phyloP scores from a whole-genome alignment of 2,113 vertebrate genomes.

The Hippocampus mohnikei region DNA sequence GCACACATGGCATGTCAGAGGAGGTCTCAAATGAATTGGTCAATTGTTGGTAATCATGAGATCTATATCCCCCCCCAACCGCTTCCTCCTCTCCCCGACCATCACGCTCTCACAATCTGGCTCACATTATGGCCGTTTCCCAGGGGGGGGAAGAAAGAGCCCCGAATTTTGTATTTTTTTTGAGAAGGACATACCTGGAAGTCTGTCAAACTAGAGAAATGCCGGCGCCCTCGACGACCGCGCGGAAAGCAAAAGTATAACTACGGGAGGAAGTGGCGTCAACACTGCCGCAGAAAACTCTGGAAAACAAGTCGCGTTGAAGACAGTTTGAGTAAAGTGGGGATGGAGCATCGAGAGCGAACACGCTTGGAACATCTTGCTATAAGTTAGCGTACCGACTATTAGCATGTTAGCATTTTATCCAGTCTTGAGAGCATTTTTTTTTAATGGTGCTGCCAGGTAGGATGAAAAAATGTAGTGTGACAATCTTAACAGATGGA shows the following conservation, averaged over 20 bases:
- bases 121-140: constrained; percentile 49
- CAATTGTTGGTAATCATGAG: constrained; percentile 68
- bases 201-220: constrained; percentile 39
- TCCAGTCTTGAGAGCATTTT: too few relatives aligned
- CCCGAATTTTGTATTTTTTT: constrained; percentile 10
- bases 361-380: background rate
- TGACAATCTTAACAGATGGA: too few relatives aligned
- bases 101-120: constrained; percentile 57
- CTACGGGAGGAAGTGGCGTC: background rate
- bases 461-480: too few relatives aligned
- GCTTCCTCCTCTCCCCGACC: background rate
- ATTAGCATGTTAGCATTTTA: too few relatives aligned
- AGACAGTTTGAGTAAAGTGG: background rate
- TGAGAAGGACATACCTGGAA: constrained; percentile 48
- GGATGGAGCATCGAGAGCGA: background rate
- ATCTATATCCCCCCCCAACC: constrained; percentile 53
- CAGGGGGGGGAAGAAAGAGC: constrained; percentile 29
- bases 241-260: background rate
- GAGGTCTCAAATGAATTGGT: constrained; percentile 65
- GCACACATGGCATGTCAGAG: constrained; percentile 51
- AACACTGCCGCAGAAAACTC: background rate
- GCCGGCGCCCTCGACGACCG: background rate
- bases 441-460: too few relatives aligned
- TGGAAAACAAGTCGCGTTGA: background rate
- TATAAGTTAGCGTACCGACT: too few relatives aligned